A percentile compares a stretch with the other conserved stretches of the same genome.
These are phyloP conservation scores for Diarsia mendica DNA, from an alignment of 2,888 invertebrate species.

Conservation along the genomic window DNA sequence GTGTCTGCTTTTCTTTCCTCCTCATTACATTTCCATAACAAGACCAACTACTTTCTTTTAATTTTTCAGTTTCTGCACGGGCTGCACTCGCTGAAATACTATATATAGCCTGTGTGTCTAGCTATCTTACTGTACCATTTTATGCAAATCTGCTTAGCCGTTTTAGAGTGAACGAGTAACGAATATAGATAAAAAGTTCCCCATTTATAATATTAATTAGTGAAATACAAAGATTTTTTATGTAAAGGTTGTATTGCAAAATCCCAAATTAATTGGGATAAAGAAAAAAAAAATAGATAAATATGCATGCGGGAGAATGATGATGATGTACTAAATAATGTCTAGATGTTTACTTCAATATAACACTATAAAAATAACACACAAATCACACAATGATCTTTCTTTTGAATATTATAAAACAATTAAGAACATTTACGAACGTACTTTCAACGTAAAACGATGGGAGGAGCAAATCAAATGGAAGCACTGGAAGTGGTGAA, in stretches of 20 bases:
- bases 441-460: background rate
- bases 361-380: background rate
- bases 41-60: background rate
- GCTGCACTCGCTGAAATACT: background rate
- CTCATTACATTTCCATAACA: background rate
- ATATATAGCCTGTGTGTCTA: background rate
- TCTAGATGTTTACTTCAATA: background rate
- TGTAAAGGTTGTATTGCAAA: no score
- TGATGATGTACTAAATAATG: no score
- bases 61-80: background rate
- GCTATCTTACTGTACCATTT: background rate
- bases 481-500: background rate
- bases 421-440: background rate
- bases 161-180: background rate
- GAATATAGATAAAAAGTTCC: background rate
- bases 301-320: no score
- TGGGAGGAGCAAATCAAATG: background rate
- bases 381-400: background rate
- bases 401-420: background rate
- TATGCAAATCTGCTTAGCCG: background rate
- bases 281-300: no score
- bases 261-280: no score
- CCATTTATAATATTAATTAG: background rate
- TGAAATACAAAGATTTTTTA: background rate
- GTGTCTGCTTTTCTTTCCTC: background rate